phyloP scores from a whole-genome alignment of 1,140 invertebrate species.

The Palaemon carinicauda region DNA sequence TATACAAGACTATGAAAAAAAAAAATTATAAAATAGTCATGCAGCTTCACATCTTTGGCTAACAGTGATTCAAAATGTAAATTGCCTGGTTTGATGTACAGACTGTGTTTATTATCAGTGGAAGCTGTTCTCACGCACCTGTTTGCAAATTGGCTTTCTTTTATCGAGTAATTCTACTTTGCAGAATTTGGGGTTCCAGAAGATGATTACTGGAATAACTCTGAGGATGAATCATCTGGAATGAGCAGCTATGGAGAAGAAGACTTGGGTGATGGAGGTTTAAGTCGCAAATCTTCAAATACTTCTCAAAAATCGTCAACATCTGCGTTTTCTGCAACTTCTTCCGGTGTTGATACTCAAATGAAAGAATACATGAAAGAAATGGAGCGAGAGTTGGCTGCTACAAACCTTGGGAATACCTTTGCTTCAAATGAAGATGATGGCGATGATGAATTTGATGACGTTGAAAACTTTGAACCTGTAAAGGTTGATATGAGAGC shows the following conservation, averaged over 20 bases:
- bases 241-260: constrained; percentile 77
- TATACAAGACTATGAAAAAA: too few species aligned
- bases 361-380: constrained; percentile 51
- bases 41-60: too few species aligned
- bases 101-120: too few species aligned
- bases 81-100: too few species aligned
- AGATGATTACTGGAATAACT: constrained; percentile 74
- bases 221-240: constrained; percentile 76
- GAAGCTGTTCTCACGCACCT: not conserved
- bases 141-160: not conserved
- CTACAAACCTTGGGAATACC: constrained; percentile 31
- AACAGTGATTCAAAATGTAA: too few species aligned
- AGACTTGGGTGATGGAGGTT: constrained; percentile 61
- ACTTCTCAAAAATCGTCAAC: constrained; percentile 49
- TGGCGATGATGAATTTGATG: constrained; percentile 65
- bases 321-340: constrained; percentile 27
- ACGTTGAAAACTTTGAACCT: constrained; percentile 76
- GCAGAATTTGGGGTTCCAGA: constrained; percentile 83
- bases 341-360: constrained; percentile 41
- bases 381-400: constrained; percentile 53
- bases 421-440: constrained; percentile 33
- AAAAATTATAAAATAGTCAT: too few species aligned
- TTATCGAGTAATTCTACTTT: constrained; percentile 36
- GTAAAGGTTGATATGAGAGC: constrained; percentile 81
- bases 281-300: constrained; percentile 59